phyloP scores from a whole-genome alignment of 2,888 invertebrate genomes.

The Mellilla xanthometata region DNA sequence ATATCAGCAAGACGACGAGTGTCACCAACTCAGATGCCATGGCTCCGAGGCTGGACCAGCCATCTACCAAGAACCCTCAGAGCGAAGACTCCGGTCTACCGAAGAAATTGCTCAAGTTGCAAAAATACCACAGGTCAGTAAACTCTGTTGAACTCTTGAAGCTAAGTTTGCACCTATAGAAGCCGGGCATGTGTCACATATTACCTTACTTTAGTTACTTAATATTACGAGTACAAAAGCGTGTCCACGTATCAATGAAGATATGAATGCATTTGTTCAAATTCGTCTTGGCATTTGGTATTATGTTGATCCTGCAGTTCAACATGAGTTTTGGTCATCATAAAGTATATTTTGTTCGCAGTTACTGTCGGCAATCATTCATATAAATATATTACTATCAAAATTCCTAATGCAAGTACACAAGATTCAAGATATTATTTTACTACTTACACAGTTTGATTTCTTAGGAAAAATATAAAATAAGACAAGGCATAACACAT shows the following conservation, averaged over 20 bases:
- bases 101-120: conserved; percentile 76
- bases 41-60: conserved; percentile 73
- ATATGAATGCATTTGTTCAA: no score
- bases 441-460: no score
- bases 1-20: conserved; percentile 84
- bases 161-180: conserved; percentile 52
- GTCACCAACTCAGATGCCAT: conserved; percentile 84
- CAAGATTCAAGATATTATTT: no score
- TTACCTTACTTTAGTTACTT: background rate
- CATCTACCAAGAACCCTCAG: conserved; percentile 51
- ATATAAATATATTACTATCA: no score
- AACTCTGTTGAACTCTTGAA: conserved; percentile 53
- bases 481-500: background rate
- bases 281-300: no score
- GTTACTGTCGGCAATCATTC: no score
- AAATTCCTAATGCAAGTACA: no score
- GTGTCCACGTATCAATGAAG: conserved; percentile 15
- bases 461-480: no score
- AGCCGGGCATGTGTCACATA: conserved; percentile 16
- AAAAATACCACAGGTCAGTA: conserved; percentile 83
- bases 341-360: no score
- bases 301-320: no score
- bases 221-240: conserved; percentile 1
- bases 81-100: conserved; percentile 64
- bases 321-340: no score